Percentiles rank a stretch among this genome's conserved stretches.
phyloP scores from a whole-genome alignment of 2,113 vertebrate genomes.

The Grallaria varia region DNA sequence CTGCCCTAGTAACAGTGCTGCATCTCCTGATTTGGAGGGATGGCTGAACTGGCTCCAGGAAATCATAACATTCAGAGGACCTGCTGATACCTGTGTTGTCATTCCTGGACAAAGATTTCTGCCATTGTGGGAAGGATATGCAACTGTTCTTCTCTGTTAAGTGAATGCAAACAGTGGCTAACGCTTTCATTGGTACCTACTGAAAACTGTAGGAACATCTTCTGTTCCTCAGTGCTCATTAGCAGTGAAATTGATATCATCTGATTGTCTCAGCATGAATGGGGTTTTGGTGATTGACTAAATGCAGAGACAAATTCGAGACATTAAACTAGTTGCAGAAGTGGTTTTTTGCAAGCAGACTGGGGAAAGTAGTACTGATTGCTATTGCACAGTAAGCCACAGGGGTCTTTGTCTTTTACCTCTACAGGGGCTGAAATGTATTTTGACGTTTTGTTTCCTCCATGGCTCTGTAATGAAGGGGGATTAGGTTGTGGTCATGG shows the following conservation, averaged over 20 bases:
- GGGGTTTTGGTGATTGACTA: not conserved
- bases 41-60: not conserved
- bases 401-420: not conserved
- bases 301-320: slow-evolving; percentile 9
- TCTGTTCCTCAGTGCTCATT: not conserved
- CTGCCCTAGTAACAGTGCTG: not conserved
- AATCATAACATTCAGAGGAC: not conserved
- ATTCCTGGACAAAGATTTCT: not conserved
- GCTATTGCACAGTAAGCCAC: not conserved
- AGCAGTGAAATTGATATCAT: not conserved
- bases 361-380: not conserved
- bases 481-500: not conserved
- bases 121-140: not conserved
- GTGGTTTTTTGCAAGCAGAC: not conserved
- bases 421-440: not conserved
- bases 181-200: not conserved
- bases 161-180: not conserved
- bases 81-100: not conserved
- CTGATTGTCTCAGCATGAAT: slow-evolving; percentile 9
- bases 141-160: not conserved
- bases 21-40: not conserved
- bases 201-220: not conserved
- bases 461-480: not conserved
- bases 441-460: not conserved
- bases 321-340: not conserved